Conservation (phyloP, 1,140 invertebrate genomes). For the Holotrichia oblita region DNA sequence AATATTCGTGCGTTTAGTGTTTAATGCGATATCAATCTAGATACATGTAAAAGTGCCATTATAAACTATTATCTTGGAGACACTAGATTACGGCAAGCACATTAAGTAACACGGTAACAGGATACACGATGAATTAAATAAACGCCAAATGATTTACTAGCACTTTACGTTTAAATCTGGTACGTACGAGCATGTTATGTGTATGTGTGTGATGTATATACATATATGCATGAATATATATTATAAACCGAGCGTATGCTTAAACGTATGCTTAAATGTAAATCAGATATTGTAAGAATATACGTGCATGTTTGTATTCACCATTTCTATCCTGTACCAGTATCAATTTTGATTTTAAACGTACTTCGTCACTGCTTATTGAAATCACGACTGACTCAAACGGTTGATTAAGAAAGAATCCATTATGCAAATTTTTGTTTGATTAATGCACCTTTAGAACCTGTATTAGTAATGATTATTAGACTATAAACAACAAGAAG, state of each 20-base stretch:
- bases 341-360: not conserved
- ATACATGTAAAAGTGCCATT: constrained; percentile 35
- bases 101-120: constrained; percentile 34
- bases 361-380: not conserved
- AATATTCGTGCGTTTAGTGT: constrained; percentile 13
- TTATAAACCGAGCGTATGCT: not conserved
- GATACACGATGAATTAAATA: constrained; percentile 31
- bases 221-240: constrained; percentile 5
- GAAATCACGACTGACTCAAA: not conserved
- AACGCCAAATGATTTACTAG: constrained; percentile 30
- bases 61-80: constrained; percentile 28
- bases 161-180: not conserved
- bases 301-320: not conserved
- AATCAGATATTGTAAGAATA: not conserved
- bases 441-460: not conserved
- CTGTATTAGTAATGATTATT: too few relatives aligned
- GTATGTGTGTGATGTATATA: not conserved
- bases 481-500: too few relatives aligned
- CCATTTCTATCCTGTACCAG: too few relatives aligned
- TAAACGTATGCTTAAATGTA: not conserved
- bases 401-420: not conserved
- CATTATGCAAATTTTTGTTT: not conserved
- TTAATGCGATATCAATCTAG: constrained; percentile 33
- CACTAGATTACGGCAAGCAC: constrained; percentile 21
- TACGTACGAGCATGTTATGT: not conserved